Evolutionary conservation across 1,140 invertebrate species (phyloP).

Genomic region (Monochamus saltuarius): DNA sequence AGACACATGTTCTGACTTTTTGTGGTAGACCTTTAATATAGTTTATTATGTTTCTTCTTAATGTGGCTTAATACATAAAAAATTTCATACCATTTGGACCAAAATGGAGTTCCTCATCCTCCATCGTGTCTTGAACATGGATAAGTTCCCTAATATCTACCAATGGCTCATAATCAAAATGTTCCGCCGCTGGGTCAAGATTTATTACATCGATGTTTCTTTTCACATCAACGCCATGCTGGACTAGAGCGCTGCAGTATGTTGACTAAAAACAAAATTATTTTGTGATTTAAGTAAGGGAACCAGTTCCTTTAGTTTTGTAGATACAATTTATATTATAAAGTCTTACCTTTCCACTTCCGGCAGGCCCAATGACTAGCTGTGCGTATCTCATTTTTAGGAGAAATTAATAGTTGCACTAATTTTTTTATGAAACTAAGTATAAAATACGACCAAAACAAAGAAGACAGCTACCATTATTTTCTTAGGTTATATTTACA

Average conservation of each 20-base stretch:
- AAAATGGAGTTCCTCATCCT: slow-evolving; percentile 91
- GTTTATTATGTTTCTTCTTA: neutral
- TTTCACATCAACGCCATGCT: slow-evolving; percentile 75
- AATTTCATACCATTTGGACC: slow-evolving; percentile 83
- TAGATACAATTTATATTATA: neutral
- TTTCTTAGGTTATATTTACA: no score
- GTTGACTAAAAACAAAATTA: slow-evolving; percentile 71
- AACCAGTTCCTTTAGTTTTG: no score
- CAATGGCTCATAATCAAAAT: slow-evolving; percentile 87
- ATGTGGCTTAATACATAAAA: neutral
- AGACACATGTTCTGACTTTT: no score
- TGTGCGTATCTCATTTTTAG: slow-evolving; percentile 88
- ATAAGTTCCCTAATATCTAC: slow-evolving; percentile 93
- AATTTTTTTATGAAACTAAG: neutral
- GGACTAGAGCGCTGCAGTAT: slow-evolving; percentile 88
- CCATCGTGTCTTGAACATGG: slow-evolving; percentile 94
- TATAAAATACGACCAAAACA: no score
- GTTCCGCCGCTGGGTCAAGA: slow-evolving; percentile 95
- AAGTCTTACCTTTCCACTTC: slow-evolving; percentile 84
- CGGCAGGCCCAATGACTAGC: slow-evolving; percentile 92
- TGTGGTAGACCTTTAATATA: no score
- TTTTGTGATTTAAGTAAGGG: neutral
- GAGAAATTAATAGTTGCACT: neutral
- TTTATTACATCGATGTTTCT: slow-evolving; percentile 87
- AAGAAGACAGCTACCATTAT: no score